Percentiles rank a stretch among this genome's conserved stretches.
Evolutionary conservation across 2,888 invertebrate species (phyloP).

Genomic region (Cartodere bifasciata): DNA sequence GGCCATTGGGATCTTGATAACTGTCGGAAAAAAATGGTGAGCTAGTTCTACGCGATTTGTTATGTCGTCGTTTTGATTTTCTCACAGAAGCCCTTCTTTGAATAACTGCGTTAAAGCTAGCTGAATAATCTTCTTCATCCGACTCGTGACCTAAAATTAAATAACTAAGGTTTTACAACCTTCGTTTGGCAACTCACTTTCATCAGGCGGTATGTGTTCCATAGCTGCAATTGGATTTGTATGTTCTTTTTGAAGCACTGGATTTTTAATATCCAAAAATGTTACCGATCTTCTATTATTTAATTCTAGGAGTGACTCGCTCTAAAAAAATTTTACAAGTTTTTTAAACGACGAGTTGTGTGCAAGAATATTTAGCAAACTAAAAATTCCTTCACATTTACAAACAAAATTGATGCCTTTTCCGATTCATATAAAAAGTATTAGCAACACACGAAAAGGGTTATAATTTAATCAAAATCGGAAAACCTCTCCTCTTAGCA

Average conservation of each 20-base stretch:
- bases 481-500: constrained; percentile 30
- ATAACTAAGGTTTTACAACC: no score
- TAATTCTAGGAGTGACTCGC: no score
- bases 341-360: neutral
- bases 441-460: constrained; percentile 19
- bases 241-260: constrained; percentile 5
- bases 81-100: constrained; percentile 65
- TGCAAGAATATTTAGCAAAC: neutral
- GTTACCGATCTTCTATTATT: neutral
- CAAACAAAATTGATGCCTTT: constrained; percentile 1
- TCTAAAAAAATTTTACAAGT: no score
- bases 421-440: neutral
- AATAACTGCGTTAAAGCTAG: constrained; percentile 73
- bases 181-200: no score
- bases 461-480: constrained; percentile 34
- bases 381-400: constrained; percentile 1
- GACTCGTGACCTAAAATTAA: constrained; percentile 37
- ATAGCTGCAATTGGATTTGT: no score
- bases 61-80: constrained; percentile 51
- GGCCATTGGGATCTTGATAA: no score
- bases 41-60: constrained; percentile 43
- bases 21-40: constrained; percentile 43
- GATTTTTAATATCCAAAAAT: constrained; percentile 1
- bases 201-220: no score
- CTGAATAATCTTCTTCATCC: constrained; percentile 77